Evolutionary conservation across 2,797 vertebrate genomes (phyloP).

Genomic region (Rhinoraja longicauda): DNA sequence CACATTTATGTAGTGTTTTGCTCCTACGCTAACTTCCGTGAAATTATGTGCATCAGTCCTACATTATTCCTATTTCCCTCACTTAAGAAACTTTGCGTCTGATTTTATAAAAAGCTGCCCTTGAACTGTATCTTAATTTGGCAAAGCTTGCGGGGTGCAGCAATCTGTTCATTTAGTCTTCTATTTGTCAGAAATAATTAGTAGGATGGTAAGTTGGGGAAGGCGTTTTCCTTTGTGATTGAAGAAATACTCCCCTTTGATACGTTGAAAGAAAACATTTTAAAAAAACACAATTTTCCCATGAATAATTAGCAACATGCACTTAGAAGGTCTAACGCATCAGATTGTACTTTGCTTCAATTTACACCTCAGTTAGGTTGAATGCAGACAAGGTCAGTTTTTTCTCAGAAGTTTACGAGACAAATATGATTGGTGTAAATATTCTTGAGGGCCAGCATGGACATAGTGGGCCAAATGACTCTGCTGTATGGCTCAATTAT

Average conservation of each 20-base stretch:
- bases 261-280: background rate
- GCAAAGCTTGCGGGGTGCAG: background rate
- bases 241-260: background rate
- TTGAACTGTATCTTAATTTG: background rate
- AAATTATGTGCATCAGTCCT: background rate
- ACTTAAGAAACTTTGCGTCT: background rate
- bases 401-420: background rate
- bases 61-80: background rate
- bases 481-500: too few relatives aligned
- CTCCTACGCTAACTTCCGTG: background rate
- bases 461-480: too few relatives aligned
- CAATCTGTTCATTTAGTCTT: conserved; percentile 1
- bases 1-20: background rate
- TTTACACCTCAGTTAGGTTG: background rate
- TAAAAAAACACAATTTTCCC: background rate
- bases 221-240: background rate
- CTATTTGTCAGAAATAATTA: background rate
- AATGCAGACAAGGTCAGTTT: background rate
- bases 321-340: background rate
- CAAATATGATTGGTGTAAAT: too few relatives aligned
- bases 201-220: background rate
- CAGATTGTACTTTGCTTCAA: background rate
- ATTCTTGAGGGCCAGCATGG: too few relatives aligned
- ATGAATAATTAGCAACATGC: background rate
- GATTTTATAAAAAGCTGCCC: background rate